Conservation (phyloP, 2,113 vertebrate species). For the Nothobranchius furzeri region DNA sequence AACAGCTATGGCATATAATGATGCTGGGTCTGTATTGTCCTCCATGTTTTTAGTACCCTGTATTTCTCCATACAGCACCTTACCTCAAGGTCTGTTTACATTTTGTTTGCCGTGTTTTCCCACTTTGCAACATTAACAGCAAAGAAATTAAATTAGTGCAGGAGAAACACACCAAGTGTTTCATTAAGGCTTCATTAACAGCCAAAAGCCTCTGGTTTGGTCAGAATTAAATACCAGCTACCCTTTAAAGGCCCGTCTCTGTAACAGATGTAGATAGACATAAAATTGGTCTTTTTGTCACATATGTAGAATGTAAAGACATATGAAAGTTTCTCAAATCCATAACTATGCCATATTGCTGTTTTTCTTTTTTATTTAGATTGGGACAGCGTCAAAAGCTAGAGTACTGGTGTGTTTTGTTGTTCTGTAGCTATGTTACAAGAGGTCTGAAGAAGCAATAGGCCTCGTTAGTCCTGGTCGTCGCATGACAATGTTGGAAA, state of each 20-base stretch:
- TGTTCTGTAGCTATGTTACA: background rate
- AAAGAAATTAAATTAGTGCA: conserved; percentile 22
- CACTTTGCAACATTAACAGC: conserved; percentile 2
- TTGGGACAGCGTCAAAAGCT: background rate
- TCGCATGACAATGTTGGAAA: background rate
- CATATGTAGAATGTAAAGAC: no score
- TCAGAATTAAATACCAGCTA: conserved; percentile 16
- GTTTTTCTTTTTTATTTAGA: background rate
- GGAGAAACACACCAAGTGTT: conserved; percentile 6
- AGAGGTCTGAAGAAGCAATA: background rate
- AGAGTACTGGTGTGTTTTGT: background rate
- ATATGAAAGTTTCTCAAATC: background rate
- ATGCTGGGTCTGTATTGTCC: no score
- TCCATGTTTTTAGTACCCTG: no score
- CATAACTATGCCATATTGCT: background rate
- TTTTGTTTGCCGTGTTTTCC: conserved; percentile 5
- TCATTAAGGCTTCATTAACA: conserved; percentile 7
- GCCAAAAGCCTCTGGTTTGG: conserved; percentile 4
- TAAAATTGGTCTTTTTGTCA: no score
- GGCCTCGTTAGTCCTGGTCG: background rate
- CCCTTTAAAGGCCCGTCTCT: conserved; percentile 16
- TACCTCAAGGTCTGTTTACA: conserved; percentile 9
- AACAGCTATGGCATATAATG: conserved; percentile 1
- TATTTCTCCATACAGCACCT: no score
- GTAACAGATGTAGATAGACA: no score